These are phyloP conservation scores for Morpho achilles DNA, from an alignment of 2,888 invertebrate genomes.

Conservation along the genomic window DNA sequence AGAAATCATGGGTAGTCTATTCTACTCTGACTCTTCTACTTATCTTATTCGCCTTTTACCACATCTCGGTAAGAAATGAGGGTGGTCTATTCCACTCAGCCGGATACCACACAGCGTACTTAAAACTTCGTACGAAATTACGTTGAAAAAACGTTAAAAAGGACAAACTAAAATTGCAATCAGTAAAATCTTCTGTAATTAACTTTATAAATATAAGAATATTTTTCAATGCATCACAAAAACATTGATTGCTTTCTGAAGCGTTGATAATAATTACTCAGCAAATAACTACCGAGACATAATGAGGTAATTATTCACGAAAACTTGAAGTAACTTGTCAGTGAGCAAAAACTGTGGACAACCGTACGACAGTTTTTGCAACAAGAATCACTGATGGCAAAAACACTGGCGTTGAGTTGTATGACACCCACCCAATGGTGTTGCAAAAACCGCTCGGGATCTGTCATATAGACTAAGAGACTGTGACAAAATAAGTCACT, in stretches of 20 bases:
- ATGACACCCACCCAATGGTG: constrained; percentile 35
- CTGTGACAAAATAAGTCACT: neutral
- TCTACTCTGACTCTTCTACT: too few relatives aligned
- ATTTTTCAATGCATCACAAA: constrained; percentile 11
- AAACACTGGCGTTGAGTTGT: constrained; percentile 45
- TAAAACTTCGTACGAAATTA: too few relatives aligned
- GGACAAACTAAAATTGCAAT: constrained; percentile 3
- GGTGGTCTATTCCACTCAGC: too few relatives aligned
- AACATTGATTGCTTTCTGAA: constrained; percentile 32
- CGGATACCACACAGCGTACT: too few relatives aligned
- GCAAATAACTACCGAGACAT: constrained; percentile 33
- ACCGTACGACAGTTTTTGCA: constrained; percentile 65
- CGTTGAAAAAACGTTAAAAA: too few relatives aligned
- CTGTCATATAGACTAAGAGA: constrained; percentile 3
- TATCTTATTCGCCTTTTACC: too few relatives aligned
- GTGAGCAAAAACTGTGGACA: constrained; percentile 64
- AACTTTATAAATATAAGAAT: constrained; percentile 12
- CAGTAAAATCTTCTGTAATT: constrained; percentile 10
- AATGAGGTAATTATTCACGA: constrained; percentile 30
- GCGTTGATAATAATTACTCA: constrained; percentile 32
- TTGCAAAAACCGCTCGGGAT: constrained; percentile 33
- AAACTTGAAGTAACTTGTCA: constrained; percentile 38
- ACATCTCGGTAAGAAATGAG: too few relatives aligned
- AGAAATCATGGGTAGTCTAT: too few relatives aligned
- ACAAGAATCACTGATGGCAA: constrained; percentile 53